Conservation (phyloP, 2,888 invertebrate genomes). For the Agapostemon virescens region DNA sequence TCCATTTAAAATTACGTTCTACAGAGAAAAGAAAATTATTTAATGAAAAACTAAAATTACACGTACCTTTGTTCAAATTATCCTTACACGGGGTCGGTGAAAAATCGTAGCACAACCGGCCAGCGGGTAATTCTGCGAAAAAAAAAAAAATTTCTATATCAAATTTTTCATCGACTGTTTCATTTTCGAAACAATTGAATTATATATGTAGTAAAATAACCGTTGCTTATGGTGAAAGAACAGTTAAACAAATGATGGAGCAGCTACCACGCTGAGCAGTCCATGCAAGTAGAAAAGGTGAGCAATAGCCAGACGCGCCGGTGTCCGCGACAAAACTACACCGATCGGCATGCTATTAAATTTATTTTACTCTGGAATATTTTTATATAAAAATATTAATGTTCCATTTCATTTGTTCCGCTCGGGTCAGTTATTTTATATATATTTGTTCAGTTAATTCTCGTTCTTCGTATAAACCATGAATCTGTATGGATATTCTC, state of each 20-base stretch:
- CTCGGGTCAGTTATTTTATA: neutral
- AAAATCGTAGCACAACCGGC: too few relatives aligned
- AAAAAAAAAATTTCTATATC: too few relatives aligned
- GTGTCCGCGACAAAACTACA: neutral
- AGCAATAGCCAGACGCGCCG: neutral
- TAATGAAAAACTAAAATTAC: too few relatives aligned
- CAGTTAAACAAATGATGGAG: neutral
- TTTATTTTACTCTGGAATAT: neutral
- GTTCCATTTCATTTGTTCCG: neutral
- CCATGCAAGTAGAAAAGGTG: neutral
- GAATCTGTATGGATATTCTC: neutral
- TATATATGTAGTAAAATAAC: too few relatives aligned
- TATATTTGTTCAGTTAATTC: neutral
- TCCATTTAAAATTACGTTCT: too few relatives aligned
- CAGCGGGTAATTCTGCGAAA: too few relatives aligned
- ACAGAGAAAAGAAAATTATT: too few relatives aligned
- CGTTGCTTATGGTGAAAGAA: neutral
- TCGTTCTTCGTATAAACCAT: neutral
- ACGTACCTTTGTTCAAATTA: too few relatives aligned
- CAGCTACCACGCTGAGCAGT: neutral
- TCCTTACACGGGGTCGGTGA: too few relatives aligned
- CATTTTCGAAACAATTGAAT: too few relatives aligned
- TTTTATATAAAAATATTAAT: neutral
- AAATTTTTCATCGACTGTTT: too few relatives aligned
- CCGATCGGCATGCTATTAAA: neutral